Evolutionary conservation across 1,140 invertebrate species (phyloP).

Genomic region (Eubasilissa regina): DNA sequence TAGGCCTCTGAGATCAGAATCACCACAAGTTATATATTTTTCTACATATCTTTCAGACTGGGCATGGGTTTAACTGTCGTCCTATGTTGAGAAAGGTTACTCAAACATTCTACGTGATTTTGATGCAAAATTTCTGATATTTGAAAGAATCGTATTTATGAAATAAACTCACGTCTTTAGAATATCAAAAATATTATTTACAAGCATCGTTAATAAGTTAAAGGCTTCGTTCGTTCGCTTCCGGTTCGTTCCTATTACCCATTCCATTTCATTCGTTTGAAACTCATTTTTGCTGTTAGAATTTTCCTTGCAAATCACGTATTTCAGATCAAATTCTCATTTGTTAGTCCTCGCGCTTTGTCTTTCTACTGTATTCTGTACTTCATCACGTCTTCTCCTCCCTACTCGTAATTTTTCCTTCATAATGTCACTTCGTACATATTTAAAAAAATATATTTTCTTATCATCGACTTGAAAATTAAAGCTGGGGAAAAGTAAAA

Average conservation of each 20-base stretch:
- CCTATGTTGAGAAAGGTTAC: too few species aligned
- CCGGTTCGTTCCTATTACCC: slow-evolving; percentile 29
- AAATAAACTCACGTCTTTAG: too few species aligned
- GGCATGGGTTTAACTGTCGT: too few species aligned
- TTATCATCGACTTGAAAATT: slow-evolving; percentile 12
- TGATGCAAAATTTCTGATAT: too few species aligned
- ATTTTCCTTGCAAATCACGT: slow-evolving; percentile 55
- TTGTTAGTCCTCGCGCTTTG: slow-evolving; percentile 50
- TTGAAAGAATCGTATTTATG: too few species aligned
- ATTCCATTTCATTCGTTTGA: slow-evolving; percentile 39
- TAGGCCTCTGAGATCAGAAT: too few species aligned
- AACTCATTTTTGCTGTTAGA: slow-evolving; percentile 28
- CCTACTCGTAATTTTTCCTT: slow-evolving; percentile 31
- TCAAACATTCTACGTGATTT: too few species aligned
- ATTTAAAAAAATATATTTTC: slow-evolving; percentile 14
- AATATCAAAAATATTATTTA: too few species aligned
- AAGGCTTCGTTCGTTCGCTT: background rate
- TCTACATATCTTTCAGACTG: too few species aligned
- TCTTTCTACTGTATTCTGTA: slow-evolving; percentile 45
- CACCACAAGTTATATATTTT: too few species aligned
- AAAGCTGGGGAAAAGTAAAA: slow-evolving; percentile 19
- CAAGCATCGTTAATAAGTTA: too few species aligned
- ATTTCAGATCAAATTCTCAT: slow-evolving; percentile 59
- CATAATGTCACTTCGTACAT: slow-evolving; percentile 42
- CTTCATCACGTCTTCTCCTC: slow-evolving; percentile 53